Base-by-base conservation (phyloP, 2,888 invertebrate genomes). In the Xylota sylvarum region DNA sequence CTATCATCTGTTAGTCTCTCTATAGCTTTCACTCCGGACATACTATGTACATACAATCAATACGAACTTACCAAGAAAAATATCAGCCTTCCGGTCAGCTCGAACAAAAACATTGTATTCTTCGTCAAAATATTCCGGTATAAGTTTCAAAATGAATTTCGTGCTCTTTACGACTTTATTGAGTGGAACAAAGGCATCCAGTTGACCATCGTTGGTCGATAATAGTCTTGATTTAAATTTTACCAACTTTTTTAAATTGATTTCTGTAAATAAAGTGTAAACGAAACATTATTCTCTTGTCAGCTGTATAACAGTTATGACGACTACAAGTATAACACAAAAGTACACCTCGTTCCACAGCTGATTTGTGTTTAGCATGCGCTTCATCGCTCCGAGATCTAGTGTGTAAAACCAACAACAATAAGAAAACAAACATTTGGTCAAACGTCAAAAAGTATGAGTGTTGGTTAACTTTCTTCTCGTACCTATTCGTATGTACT, bases 61-160 rank as follows among this genome's bases (percentile, higher is more conserved):
- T 10, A 14, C 40, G 1, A 17, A 69, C 91, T 91, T 83, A 92
- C 91, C 90, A 48, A 92, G 88, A 88, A 92, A 91, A 62, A 90
- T 85, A 88, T 92, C 91, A 30, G 91, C 90, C 88, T 91, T 92
- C n/a, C 91, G 90, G 79, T 92, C 92, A 72, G 91, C 92, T 79
- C 91, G 89, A 43, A 92, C 89, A 69, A 91, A 91, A 17, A 92
- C 91, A 79, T 89, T 90, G 86, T 91, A 92, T 43, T 89, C 87
- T 4, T 84, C 70, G 0, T 89, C 83, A 14, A 81, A 43, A 30
- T 88, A 74, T 72, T 90, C 89, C n/a, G 92, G 92, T 64, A 89
- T 88, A n/a, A 92, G 67, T 88, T 90, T 92, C 46, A 92, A 82
- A 82, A 88, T 90, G 32, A 89, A 90, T 64, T 88, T 89, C 32